Conservation (phyloP, 2,797 vertebrate species). For the Chaenodraco wilsoni region DNA sequence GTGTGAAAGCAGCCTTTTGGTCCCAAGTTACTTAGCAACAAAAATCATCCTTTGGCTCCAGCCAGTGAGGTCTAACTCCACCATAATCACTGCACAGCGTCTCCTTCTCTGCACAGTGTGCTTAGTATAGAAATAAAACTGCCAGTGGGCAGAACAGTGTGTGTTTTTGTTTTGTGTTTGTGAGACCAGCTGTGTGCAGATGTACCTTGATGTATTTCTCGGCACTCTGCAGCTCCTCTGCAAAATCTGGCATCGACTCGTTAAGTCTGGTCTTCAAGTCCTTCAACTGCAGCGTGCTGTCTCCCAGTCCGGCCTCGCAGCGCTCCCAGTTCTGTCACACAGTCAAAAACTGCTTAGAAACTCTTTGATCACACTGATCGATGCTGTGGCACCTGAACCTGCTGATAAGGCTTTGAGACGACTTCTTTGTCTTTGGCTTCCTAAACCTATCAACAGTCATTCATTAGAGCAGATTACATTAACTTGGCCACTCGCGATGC, state of each 20-base stretch:
- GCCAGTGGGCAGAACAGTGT: background rate
- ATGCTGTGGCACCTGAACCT: background rate
- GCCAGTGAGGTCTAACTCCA: conserved; percentile 3
- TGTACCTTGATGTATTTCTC: conserved; percentile 84
- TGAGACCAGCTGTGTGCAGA: background rate
- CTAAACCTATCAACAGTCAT: conserved; percentile 10
- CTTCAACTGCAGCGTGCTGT: conserved; percentile 76
- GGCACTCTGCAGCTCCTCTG: conserved; percentile 80
- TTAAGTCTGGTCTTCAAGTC: conserved; percentile 82
- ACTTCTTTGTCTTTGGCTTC: conserved; percentile 16
- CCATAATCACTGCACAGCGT: background rate
- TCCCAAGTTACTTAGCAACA: background rate
- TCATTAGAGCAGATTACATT: conserved; percentile 64
- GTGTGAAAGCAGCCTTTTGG: background rate
- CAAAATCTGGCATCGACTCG: conserved; percentile 82
- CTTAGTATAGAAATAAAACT: background rate
- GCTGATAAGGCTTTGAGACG: background rate
- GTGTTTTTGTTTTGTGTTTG: background rate
- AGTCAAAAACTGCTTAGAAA: background rate
- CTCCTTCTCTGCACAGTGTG: background rate
- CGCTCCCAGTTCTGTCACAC: conserved; percentile 86
- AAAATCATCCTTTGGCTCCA: background rate
- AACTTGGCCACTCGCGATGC: conserved; percentile 3
- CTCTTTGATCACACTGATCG: background rate
- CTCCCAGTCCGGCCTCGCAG: conserved; percentile 82